These are phyloP conservation scores for Cheilosia soror DNA, from an alignment of 2,888 invertebrate species.

Conservation along the genomic window DNA sequence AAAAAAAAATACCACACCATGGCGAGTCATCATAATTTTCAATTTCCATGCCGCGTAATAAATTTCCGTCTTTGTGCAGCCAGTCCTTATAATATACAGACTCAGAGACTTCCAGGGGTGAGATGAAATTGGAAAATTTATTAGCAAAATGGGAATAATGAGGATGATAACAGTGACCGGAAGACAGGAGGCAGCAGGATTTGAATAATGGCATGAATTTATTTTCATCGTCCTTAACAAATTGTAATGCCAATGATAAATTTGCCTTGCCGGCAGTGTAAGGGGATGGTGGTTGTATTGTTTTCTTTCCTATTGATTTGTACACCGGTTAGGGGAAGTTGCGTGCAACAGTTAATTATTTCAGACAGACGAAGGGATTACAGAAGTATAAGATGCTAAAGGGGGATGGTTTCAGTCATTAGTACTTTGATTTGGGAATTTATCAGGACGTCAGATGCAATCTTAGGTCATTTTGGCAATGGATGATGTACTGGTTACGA, in stretches of 20 bases:
- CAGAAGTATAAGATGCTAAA: background rate
- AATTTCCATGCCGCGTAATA: conserved; percentile 71
- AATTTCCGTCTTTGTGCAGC: conserved; percentile 54
- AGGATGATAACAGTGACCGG: conserved; percentile 72
- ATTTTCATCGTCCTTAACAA: conserved; percentile 74
- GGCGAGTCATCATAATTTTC: conserved; percentile 70
- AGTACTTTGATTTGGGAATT: conserved; percentile 15
- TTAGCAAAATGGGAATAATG: conserved; percentile 68
- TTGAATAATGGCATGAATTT: conserved; percentile 71
- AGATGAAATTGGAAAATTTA: conserved; percentile 66
- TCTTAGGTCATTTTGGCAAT: background rate
- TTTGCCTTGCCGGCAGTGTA: conserved; percentile 23
- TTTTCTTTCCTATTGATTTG: conserved; percentile 21
- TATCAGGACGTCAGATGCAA: background rate
- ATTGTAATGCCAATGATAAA: conserved; percentile 72
- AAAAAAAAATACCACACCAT: conserved; percentile 14
- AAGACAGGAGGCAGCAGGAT: conserved; percentile 67
- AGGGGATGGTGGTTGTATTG: conserved; percentile 32
- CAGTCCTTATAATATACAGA: background rate
- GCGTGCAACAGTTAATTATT: conserved; percentile 64
- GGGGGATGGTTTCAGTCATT: conserved; percentile 16
- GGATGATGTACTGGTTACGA: background rate
- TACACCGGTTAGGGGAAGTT: conserved; percentile 34
- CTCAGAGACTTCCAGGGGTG: conserved; percentile 23
- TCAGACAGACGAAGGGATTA: conserved; percentile 18